phyloP scores from a whole-genome alignment of 2,113 vertebrate species.

The Cyanocitta stelleri region DNA sequence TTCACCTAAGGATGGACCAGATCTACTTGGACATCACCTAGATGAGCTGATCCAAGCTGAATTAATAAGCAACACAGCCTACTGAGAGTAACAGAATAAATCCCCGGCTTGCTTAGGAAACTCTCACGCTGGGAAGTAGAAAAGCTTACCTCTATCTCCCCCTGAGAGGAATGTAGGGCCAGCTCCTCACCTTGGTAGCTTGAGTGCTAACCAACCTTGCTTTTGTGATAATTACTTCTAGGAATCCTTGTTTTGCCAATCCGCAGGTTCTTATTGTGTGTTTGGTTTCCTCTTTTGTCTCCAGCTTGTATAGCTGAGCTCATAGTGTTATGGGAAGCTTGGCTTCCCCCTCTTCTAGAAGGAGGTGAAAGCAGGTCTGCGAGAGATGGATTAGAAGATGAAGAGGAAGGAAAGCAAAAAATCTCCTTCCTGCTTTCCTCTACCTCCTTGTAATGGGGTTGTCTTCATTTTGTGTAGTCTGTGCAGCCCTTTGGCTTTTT shows the following conservation, averaged over 20 bases:
- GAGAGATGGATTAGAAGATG: not conserved
- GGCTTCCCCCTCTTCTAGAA: not conserved
- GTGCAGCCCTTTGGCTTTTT: not conserved
- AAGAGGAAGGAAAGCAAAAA: constrained; percentile 10
- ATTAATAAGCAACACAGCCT: not conserved
- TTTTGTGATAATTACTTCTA: not conserved
- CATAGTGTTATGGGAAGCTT: not conserved
- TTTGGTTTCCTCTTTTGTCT: constrained; percentile 32
- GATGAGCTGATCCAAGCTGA: not conserved
- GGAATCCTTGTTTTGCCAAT: not conserved
- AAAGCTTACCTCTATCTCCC: not conserved
- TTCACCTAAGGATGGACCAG: not conserved
- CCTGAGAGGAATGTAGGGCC: not conserved
- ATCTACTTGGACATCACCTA: not conserved
- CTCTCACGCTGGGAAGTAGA: not conserved
- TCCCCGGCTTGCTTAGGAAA: not conserved
- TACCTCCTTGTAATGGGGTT: not conserved
- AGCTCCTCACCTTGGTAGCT: not conserved
- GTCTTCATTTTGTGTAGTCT: not conserved
- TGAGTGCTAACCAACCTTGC: not conserved
- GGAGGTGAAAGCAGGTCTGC: not conserved
- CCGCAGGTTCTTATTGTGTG: not conserved
- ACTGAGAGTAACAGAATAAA: not conserved
- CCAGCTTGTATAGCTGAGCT: not conserved
- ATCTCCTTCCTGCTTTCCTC: not conserved